Base-by-base conservation (phyloP, 2,797 vertebrate species). In the Lutjanus argentimaculatus region DNA sequence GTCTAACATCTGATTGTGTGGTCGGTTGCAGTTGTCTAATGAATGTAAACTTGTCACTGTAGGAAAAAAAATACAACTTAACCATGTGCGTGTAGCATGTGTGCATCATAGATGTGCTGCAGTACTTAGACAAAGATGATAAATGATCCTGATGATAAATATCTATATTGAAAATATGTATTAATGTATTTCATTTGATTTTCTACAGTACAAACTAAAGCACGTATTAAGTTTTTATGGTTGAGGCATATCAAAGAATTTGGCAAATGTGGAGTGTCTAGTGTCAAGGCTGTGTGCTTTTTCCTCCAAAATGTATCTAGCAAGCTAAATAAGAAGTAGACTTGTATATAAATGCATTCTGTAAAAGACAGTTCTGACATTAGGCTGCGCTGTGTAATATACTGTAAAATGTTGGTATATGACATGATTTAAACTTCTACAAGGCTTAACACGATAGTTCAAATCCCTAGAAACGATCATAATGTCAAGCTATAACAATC, bases 391-490 rank as follows among this genome's bases (percentile, higher is more conserved):
- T 46, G 17, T 8, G 16, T 70, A 43, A 55, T 58, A 22, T 46
- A 6, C 25, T 30, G 7, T 49, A 15, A 61, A 75, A 75, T 68
- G 36, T 49, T 30, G 16, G 21, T 43, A 59, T 7, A 14, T 22
- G 9, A n/a, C 43, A 43, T 48, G 15, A 49, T n/a, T 80, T 36
- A 40, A 53, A 75, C 3, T 2, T 57, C 49, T 59, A 19, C 7
- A 67, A 45, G 55, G 9, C 19, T 74, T 36, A 5, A 56, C 15
- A 67, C 42, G 0, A 68, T 36, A 6, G 13, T 46, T 59, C 7
- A 75, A 30, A 67, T 65, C 75, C 3, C 19, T 43, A 13, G 7
- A 75, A 45, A 65, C 42, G 10, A 77, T 65, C 49, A 72, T 59
- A 78, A 53, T 36, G 71, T 74, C 1, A 36, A 36, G 14, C 6